phyloP scores from a whole-genome alignment of 2,888 invertebrate species.

The Tetropium fuscum region DNA sequence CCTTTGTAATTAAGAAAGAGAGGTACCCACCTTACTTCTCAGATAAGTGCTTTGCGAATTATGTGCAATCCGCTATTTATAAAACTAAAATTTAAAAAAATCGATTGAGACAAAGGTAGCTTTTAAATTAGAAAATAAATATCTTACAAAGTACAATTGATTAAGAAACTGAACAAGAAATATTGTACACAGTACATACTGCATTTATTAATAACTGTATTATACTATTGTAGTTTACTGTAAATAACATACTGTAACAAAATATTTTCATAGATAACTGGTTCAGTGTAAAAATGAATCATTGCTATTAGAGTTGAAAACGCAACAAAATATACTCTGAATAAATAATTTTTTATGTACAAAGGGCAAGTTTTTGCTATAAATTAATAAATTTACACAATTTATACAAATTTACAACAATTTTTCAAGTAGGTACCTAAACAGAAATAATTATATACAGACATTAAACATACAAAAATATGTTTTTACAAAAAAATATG shows the following conservation, averaged over 20 bases:
- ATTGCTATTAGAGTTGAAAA: conserved; percentile 28
- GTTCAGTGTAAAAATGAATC: conserved; percentile 37
- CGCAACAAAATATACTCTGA: conserved; percentile 43
- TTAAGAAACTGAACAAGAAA: conserved; percentile 54
- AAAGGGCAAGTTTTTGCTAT: conserved; percentile 51
- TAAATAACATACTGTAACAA: conserved; percentile 34
- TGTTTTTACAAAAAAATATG: conserved; percentile 55
- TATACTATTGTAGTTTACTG: conserved; percentile 55
- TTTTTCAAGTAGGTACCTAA: conserved; percentile 52
- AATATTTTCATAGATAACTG: conserved; percentile 35
- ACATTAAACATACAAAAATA: conserved; percentile 55
- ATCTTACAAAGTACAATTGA: conserved; percentile 48
- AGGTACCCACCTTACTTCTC: conserved; percentile 55
- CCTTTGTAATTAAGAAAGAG: conserved; percentile 49
- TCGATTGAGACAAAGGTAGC: conserved; percentile 29
- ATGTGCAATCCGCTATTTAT: conserved; percentile 39
- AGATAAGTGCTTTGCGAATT: conserved; percentile 32
- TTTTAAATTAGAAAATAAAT: conserved; percentile 43
- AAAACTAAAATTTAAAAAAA: conserved; percentile 25
- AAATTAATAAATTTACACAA: conserved; percentile 50
- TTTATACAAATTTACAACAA: conserved; percentile 56
- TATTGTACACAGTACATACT: conserved; percentile 65
- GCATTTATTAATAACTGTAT: conserved; percentile 55
- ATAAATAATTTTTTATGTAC: conserved; percentile 48
- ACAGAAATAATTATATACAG: conserved; percentile 48